A percentile compares a stretch with the other conserved stretches of the same genome.
phyloP scores from a whole-genome alignment of 2,113 vertebrate species.

The Grammomys surdaster region DNA sequence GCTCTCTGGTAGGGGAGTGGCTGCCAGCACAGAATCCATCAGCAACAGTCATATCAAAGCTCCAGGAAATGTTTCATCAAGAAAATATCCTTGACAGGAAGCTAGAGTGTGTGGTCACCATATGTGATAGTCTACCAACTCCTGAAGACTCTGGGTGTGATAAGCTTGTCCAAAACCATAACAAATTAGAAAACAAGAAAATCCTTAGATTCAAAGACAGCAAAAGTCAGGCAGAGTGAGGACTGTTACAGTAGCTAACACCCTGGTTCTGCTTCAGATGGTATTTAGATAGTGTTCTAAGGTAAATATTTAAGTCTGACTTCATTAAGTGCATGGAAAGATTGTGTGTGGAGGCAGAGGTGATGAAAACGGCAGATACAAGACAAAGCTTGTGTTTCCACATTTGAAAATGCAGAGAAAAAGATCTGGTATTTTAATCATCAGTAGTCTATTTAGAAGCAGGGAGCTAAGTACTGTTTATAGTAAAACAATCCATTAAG shows the following conservation, averaged over 20 bases:
- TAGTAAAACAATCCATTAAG: background rate
- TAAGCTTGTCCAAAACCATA: background rate
- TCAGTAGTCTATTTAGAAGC: background rate
- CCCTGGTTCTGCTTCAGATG: background rate
- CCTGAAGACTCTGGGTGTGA: background rate
- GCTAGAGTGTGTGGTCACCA: background rate
- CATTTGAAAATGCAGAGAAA: background rate
- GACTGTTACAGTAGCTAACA: background rate
- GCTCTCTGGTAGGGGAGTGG: too few species aligned
- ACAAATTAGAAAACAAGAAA: constrained; percentile 21
- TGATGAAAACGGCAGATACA: rapidly evolving
- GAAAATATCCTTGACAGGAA: background rate
- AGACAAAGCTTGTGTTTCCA: background rate
- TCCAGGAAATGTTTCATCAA: background rate
- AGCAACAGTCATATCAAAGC: background rate
- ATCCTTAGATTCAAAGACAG: background rate
- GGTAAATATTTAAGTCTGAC: background rate
- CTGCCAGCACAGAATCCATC: rapidly evolving
- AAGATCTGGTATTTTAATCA: background rate
- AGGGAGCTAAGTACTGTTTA: background rate
- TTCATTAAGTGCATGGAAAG: background rate
- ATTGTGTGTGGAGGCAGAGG: background rate
- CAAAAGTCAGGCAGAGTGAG: background rate
- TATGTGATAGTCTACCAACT: background rate
- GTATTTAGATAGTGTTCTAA: background rate